These are phyloP conservation scores for Thamnophis elegans DNA, from an alignment of 2,797 vertebrate species.

Conservation along the genomic window DNA sequence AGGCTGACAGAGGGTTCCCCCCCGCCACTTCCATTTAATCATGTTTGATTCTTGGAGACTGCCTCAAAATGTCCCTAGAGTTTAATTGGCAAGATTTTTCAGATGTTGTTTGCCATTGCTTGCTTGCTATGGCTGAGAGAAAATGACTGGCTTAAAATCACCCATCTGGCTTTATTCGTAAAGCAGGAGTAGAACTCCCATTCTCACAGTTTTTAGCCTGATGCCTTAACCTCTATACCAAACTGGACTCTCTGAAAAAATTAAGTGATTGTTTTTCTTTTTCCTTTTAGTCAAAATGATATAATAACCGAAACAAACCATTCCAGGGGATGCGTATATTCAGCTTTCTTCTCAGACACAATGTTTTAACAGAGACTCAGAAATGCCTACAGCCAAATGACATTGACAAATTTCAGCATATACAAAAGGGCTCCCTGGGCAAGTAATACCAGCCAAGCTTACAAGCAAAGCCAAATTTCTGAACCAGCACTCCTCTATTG, in stretches of 20 bases:
- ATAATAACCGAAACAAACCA: neutral
- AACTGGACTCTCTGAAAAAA: neutral
- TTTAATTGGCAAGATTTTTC: neutral
- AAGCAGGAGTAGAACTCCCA: neutral
- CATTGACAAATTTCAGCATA: conserved; percentile 60
- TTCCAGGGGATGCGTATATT: neutral
- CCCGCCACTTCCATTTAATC: neutral
- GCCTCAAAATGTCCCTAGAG: neutral
- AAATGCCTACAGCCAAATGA: conserved; percentile 52
- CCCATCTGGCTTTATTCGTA: neutral
- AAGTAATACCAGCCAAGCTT: conserved; percentile 46
- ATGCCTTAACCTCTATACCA: neutral
- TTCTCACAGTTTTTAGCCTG: neutral
- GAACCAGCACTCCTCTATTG: conserved; percentile 41
- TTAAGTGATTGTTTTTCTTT: neutral
- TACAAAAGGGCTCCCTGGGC: conserved; percentile 50
- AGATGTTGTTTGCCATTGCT: neutral
- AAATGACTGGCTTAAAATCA: neutral
- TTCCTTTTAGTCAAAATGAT: conserved; percentile 11
- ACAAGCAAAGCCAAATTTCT: conserved; percentile 51
- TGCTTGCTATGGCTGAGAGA: neutral
- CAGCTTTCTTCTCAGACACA: conserved; percentile 3
- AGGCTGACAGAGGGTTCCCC: too few species aligned
- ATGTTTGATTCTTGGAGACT: neutral
- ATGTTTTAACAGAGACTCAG: conserved; percentile 33